Base-by-base conservation (phyloP, 2,888 invertebrate species). In the Euplexia lucipara region DNA sequence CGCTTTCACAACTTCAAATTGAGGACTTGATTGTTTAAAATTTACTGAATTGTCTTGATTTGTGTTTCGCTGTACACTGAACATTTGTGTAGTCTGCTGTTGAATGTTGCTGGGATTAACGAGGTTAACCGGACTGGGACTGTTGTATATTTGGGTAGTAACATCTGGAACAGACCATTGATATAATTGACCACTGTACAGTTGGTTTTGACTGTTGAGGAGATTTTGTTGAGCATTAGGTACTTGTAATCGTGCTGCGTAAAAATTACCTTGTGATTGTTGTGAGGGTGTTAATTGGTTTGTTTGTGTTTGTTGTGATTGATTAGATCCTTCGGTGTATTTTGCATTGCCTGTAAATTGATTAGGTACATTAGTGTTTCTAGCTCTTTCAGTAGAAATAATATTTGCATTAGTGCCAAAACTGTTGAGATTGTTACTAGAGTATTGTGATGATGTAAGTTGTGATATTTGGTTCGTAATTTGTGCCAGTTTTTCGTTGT, bases 111-210 rank as follows among this genome's bases (percentile, higher is more conserved):
- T 76, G 14, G 77, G 52, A 74, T 83, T 83, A 42, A 79, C 66
- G 30, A 86, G 56, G 45, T 87, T 88, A 12, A 75, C 84, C 44
- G 86, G 75, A 69, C 82, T 88, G 54, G 87, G 90, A 61, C 78
- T 84, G 66, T 94, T 94, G 71, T 92, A 91, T 69, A 93, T 86
- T 71, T 93, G 88, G 63, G 82, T 88, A 16, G 92, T 92, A 30
- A 95, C 94, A 70, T 93, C 92, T 60, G 94, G 94, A 47, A 95
- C 95, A 30, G 95, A 90, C 49, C 90, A 86, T 79, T 94, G 90
- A 73, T 95, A 95, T 56, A 94, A 80, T 79, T 95, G 95, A 32
- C 94, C 95, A 72, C 95, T 95, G 79, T 94, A 94, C 78, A 94
- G 79, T 71, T 89, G 86, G 47, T 88, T 88, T 75, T 85, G 82